These are phyloP conservation scores for Calvadosia cruxmelitensis DNA, from an alignment of 30 jellyfish, hydroid and myxozoan genomes.

Conservation along the genomic window DNA sequence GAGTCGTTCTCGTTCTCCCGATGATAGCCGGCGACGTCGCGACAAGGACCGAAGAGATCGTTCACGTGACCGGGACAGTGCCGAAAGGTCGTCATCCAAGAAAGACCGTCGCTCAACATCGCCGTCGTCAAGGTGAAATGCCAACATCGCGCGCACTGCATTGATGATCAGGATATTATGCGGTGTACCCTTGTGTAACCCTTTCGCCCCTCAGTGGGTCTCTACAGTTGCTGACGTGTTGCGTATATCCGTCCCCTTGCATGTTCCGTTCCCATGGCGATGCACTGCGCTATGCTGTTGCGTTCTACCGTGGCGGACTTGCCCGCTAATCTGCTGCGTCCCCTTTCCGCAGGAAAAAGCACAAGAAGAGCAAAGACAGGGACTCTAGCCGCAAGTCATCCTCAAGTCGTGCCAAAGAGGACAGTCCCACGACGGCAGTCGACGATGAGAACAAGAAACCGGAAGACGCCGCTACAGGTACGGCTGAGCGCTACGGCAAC, in stretches of 20 bases:
- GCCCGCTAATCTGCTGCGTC: neutral
- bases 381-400: neutral
- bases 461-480: neutral
- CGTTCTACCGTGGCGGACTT: too few species aligned
- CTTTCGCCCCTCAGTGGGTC: too few species aligned
- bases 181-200: too few species aligned
- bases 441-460: neutral
- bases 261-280: neutral
- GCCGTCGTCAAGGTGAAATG: too few species aligned
- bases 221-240: too few species aligned
- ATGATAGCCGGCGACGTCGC: slow-evolving; percentile 1
- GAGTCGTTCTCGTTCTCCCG: neutral
- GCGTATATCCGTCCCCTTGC: too few species aligned
- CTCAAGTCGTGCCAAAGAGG: neutral
- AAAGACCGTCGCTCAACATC: neutral
- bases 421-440: neutral
- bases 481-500: too few species aligned
- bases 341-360: neutral
- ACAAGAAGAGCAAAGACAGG: neutral
- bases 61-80: neutral
- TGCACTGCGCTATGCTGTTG: neutral
- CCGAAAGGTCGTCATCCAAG: neutral
- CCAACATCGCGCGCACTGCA: too few species aligned
- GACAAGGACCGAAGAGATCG: neutral
- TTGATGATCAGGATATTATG: too few species aligned